Evolutionary conservation across 2,113 vertebrate species (phyloP).

Genomic region (Spermophilus dauricus): DNA sequence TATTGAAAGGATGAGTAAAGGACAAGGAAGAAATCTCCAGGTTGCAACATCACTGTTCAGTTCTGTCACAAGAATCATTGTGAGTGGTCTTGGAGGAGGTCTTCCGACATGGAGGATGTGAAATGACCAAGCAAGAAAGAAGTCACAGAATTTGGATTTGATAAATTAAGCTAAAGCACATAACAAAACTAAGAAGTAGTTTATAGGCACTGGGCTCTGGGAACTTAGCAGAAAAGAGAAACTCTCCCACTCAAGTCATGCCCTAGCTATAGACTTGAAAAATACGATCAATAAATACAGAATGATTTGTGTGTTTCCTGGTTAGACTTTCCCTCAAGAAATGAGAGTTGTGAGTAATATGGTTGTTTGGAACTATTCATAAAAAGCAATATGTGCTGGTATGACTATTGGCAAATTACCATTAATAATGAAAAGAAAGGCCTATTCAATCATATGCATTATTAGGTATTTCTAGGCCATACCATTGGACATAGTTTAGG

Average conservation of each 20-base stretch:
- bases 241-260: neutral
- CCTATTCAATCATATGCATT: slow-evolving; percentile 33
- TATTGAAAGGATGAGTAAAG: slow-evolving; percentile 16
- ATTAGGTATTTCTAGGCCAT: slow-evolving; percentile 43
- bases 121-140: neutral
- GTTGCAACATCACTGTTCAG: neutral
- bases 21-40: neutral
- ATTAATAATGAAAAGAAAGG: slow-evolving; percentile 49
- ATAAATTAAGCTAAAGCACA: neutral
- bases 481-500: neutral
- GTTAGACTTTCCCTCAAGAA: slow-evolving; percentile 48
- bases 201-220: neutral
- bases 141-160: neutral
- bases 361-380: slow-evolving; percentile 59
- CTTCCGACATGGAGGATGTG: neutral
- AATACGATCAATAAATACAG: slow-evolving; percentile 51
- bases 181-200: neutral
- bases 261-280: slow-evolving; percentile 17
- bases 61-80: neutral
- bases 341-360: slow-evolving; percentile 49
- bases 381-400: slow-evolving; percentile 45
- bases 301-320: slow-evolving; percentile 49
- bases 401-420: slow-evolving; percentile 53
- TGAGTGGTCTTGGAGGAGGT: neutral
- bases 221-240: slow-evolving; percentile 23